phyloP scores from a whole-genome alignment of 2,113 vertebrate genomes.

The Forbesichthys papilliferus region DNA sequence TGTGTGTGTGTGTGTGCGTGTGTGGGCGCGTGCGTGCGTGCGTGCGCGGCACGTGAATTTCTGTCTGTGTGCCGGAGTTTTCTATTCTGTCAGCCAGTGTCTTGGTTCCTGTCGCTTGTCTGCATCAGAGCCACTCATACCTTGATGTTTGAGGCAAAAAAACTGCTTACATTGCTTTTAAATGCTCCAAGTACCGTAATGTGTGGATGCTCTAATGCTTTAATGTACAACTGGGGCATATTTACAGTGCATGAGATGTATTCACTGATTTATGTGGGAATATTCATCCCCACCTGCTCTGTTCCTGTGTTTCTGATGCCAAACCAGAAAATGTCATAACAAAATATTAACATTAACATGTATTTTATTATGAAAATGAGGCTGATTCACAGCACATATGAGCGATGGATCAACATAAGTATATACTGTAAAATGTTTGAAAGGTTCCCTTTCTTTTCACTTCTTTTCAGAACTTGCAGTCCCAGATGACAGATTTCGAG shows the following conservation, averaged over 20 bases:
- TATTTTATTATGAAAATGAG: neutral
- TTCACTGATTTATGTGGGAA: neutral
- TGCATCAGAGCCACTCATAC: neutral
- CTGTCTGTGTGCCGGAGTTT: neutral
- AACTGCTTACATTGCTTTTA: too few relatives aligned
- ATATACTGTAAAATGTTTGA: neutral
- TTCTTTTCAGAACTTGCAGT: slow-evolving; percentile 82
- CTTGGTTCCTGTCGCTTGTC: neutral
- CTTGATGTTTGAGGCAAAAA: neutral
- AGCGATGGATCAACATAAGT: neutral
- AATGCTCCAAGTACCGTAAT: too few relatives aligned
- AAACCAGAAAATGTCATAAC: neutral
- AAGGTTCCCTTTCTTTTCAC: neutral
- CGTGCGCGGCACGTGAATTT: neutral
- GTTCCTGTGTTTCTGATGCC: neutral
- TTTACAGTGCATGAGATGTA: neutral
- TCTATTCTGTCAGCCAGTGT: neutral
- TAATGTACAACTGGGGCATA: neutral
- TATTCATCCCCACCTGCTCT: neutral
- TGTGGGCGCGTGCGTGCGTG: neutral
- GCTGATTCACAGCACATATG: neutral
- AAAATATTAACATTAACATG: neutral
- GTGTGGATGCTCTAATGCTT: neutral
- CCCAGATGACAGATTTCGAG: slow-evolving; percentile 96
- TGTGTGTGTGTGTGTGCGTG: slow-evolving; percentile 11